These are phyloP conservation scores for Trichonephila clavipes DNA, from an alignment of 1,140 invertebrate species.

Conservation along the genomic window DNA sequence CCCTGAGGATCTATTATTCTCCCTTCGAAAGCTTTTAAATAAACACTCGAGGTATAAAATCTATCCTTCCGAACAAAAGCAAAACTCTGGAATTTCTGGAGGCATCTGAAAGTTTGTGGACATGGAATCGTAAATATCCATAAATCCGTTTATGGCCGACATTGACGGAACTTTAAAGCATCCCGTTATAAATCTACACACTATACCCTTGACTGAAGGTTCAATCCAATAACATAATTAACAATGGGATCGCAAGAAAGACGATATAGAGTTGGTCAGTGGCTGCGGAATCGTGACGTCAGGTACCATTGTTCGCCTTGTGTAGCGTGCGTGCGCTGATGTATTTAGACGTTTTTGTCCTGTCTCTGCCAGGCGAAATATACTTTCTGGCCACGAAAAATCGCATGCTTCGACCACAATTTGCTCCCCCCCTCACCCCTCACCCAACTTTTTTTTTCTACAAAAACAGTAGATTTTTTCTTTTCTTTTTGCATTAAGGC, in stretches of 20 bases:
- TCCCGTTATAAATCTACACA: constrained; percentile 39
- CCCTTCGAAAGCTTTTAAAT: background rate
- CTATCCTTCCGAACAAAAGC: background rate
- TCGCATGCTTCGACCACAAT: constrained; percentile 23
- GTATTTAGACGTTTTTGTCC: constrained; percentile 42
- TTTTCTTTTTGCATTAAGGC: background rate
- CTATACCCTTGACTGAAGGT: background rate
- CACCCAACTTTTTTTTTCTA: background rate
- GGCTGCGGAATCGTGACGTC: constrained; percentile 39
- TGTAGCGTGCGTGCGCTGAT: constrained; percentile 59
- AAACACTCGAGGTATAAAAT: background rate
- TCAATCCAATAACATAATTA: constrained; percentile 33
- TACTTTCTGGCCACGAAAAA: constrained; percentile 51
- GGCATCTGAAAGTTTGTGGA: background rate
- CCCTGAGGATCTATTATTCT: background rate
- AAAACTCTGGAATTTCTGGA: background rate
- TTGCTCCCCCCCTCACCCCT: background rate
- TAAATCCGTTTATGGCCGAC: constrained; percentile 15
- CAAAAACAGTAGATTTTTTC: background rate
- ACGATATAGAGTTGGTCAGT: background rate
- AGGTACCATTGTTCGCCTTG: constrained; percentile 48
- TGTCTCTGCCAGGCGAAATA: constrained; percentile 55
- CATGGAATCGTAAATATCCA: background rate
- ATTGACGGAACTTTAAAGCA: constrained; percentile 34
- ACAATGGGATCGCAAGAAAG: background rate